Conservation (phyloP, 2,888 invertebrate species). For the Drosophila quinaria region DNA sequence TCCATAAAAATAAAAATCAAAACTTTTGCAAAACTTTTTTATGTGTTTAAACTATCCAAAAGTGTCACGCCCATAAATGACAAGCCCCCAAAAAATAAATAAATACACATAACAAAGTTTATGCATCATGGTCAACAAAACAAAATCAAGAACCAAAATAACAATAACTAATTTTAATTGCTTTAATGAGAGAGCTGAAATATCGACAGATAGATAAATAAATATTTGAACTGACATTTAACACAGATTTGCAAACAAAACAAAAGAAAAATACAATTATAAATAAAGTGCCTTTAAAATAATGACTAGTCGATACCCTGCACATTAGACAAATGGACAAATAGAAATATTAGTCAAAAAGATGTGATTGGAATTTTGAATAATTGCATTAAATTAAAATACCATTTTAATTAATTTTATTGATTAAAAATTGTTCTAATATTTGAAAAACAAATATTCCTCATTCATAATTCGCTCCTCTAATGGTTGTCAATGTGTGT, state of each 20-base stretch:
- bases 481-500: not conserved
- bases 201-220: conserved; percentile 49
- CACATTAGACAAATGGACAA: not conserved
- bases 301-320: not conserved
- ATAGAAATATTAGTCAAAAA: not conserved
- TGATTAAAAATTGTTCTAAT: not conserved
- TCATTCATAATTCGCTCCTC: not conserved
- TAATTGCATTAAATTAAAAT: not conserved
- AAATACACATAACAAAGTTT: conserved; percentile 32
- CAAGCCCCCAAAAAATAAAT: conserved; percentile 29
- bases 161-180: conserved; percentile 56
- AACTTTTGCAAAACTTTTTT: conserved; percentile 57
- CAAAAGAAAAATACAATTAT: conserved; percentile 15
- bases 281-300: not conserved
- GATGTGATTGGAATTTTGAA: not conserved
- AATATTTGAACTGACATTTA: conserved; percentile 55
- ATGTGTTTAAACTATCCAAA: conserved; percentile 59
- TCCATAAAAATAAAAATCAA: conserved; percentile 17
- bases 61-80: conserved; percentile 33
- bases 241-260: conserved; percentile 36
- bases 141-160: conserved; percentile 21
- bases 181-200: conserved; percentile 55
- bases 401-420: not conserved
- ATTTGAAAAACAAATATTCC: not conserved
- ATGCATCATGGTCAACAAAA: conserved; percentile 29